Evolutionary conservation across 2,113 vertebrate genomes (phyloP).

Genomic region (Hypocryptadius cinnamomeus): DNA sequence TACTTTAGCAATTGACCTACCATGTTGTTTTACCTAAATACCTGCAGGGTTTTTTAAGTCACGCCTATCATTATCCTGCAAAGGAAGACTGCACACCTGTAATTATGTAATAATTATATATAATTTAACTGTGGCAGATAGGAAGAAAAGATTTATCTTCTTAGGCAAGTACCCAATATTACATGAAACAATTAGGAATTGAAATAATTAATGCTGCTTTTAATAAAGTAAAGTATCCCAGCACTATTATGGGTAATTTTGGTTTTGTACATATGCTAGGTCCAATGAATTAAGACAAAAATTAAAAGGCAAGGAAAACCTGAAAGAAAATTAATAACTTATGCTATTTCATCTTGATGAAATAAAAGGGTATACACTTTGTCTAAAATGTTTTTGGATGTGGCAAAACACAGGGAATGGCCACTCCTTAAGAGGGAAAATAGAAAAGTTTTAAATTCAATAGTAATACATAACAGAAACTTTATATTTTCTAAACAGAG

Average conservation of each 20-base stretch:
- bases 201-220: constrained; percentile 63
- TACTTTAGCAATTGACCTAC: not conserved
- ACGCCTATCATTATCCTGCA: not conserved
- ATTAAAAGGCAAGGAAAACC: not conserved
- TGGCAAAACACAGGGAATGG: not conserved
- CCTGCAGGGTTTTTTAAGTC: not conserved
- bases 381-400: not conserved
- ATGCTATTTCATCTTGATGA: constrained; percentile 7
- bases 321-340: constrained; percentile 45
- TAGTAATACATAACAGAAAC: constrained; percentile 5
- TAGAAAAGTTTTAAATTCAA: not conserved
- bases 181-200: not conserved
- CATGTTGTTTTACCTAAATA: constrained; percentile 27
- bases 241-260: constrained; percentile 51
- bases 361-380: constrained; percentile 34
- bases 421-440: not conserved
- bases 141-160: not conserved
- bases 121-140: constrained; percentile 9
- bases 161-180: not conserved
- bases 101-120: constrained; percentile 49
- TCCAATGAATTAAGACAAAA: not conserved
- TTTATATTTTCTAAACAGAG: constrained; percentile 11
- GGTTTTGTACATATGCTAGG: constrained; percentile 23
- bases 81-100: not conserved
- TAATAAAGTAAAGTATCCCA: constrained; percentile 25